phyloP scores from a whole-genome alignment of 2,797 vertebrate species.

The Cheirogaleus major region DNA sequence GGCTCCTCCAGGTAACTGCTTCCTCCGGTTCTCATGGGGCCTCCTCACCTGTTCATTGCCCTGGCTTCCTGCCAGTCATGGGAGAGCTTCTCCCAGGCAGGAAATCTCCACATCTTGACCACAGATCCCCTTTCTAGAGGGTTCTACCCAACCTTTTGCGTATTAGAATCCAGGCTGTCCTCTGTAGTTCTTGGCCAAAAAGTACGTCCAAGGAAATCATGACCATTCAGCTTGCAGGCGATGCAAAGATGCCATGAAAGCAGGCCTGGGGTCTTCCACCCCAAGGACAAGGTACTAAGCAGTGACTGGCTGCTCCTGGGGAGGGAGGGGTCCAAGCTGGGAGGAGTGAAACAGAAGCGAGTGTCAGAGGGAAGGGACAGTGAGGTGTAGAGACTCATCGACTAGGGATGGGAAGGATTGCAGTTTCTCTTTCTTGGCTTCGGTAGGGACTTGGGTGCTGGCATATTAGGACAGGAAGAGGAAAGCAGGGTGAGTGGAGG shows the following conservation, averaged over 20 bases:
- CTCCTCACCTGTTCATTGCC: not conserved
- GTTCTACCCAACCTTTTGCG: not conserved
- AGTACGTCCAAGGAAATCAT: not conserved
- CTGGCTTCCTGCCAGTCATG: not conserved
- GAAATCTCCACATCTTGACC: not conserved
- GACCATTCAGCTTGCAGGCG: not conserved
- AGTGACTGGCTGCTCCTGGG: not conserved
- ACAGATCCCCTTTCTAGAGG: not conserved
- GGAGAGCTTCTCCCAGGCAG: not conserved
- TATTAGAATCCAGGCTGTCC: not conserved
- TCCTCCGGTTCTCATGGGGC: not conserved
- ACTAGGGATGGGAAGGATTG: not conserved
- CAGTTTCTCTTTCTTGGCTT: not conserved
- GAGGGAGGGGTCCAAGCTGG: not conserved
- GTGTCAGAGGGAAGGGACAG: conserved; percentile 4
- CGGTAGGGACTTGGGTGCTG: not conserved
- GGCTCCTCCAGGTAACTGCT: not conserved
- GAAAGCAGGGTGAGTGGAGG: not conserved
- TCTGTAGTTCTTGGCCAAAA: not conserved
- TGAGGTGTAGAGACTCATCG: not conserved
- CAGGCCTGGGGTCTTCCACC: not conserved
- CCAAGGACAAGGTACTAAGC: too few relatives aligned
- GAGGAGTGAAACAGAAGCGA: not conserved
- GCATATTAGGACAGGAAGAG: not conserved
- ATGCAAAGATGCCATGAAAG: not conserved